Evolutionary conservation across 1,140 invertebrate genomes (phyloP), one percentile per base, ranked within the genome.

Genomic region (Dolichoris vasculosae): DNA sequence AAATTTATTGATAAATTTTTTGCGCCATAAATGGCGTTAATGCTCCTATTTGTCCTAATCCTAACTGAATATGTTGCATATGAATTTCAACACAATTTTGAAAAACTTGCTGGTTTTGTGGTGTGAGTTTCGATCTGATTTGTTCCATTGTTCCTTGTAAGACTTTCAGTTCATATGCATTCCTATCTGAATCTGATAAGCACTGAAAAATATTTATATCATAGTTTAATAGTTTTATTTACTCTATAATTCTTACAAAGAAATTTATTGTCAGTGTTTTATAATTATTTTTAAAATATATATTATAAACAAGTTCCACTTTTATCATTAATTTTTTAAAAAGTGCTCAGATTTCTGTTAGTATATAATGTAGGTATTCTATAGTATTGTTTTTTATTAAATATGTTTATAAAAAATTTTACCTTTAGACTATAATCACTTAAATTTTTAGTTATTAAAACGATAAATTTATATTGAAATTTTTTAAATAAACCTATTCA

Each of bases 71-170:
- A 90, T 97, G 97, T 90, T 98, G 97, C 94, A 99, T 96, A 88
- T 98, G 97, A 87, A 97, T 95, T 93, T 99, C 98, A 23, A 99
- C 96, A 90, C 95, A 96, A 93, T 97, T 97, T 92, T 98, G 97
- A 93, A 99, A 99, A 40, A 96, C 94, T 89, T 95, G 95, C 86
- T 97, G 95, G 93, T 99, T 98, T 69, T 95, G 94, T 17, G 95
- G 95, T 90, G 95, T 95, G 38, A 99, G 90, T 92, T 96, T 96
- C 40, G 95, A 95, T 93, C 97, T 97, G 55, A 99, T 97, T 90
- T 98, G 96, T 88, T 97, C 95, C 92, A 99, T 96, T 40, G 98
- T 98, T 48, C 98, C 98, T 94, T 98, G 97, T 23, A 99, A 94
- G 46, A 99, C 97, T 93, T 98, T 97, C 81, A 98, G 94, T 92